A percentile compares a stretch with the other conserved stretches of the same genome.
Evolutionary conservation across 2,888 invertebrate species (phyloP).

Genomic region (Clistopyga incitator): DNA sequence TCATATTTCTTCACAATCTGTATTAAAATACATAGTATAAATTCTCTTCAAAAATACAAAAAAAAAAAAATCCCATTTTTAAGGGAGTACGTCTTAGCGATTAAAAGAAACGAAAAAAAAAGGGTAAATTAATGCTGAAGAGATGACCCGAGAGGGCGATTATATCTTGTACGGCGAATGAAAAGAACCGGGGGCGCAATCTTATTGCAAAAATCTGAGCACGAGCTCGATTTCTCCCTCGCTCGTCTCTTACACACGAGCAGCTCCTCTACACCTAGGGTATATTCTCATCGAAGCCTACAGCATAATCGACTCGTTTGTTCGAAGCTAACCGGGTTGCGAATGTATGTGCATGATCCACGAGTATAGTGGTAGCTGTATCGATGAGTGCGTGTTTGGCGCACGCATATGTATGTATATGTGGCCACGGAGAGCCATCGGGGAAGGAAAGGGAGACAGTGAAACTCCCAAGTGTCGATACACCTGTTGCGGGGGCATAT

Average conservation of each 20-base stretch:
- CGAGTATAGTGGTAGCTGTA: neutral
- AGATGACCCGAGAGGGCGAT: neutral
- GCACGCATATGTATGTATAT: neutral
- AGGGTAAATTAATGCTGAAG: neutral
- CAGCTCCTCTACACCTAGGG: neutral
- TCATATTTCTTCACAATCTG: no score
- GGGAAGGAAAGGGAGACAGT: constrained; percentile 29
- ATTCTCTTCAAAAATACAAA: no score
- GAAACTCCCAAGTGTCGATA: constrained; percentile 66
- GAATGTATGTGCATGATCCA: neutral
- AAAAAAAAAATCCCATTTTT: neutral
- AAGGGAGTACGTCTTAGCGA: neutral
- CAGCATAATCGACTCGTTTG: constrained; percentile 37
- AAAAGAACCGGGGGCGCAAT: constrained; percentile 22
- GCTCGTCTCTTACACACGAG: neutral
- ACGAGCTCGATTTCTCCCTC: constrained; percentile 45
- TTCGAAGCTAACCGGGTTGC: constrained; percentile 8
- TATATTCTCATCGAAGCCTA: constrained; percentile 8
- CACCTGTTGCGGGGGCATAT: constrained; percentile 72
- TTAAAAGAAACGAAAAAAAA: neutral
- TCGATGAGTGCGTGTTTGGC: constrained; percentile 24
- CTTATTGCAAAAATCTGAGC: constrained; percentile 50
- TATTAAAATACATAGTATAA: no score
- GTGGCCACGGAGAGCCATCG: neutral
- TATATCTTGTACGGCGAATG: neutral